Evolutionary conservation across 2,113 vertebrate genomes (phyloP), one percentile per base, ranked within the genome.

Genomic region (Taxidea taxus): DNA sequence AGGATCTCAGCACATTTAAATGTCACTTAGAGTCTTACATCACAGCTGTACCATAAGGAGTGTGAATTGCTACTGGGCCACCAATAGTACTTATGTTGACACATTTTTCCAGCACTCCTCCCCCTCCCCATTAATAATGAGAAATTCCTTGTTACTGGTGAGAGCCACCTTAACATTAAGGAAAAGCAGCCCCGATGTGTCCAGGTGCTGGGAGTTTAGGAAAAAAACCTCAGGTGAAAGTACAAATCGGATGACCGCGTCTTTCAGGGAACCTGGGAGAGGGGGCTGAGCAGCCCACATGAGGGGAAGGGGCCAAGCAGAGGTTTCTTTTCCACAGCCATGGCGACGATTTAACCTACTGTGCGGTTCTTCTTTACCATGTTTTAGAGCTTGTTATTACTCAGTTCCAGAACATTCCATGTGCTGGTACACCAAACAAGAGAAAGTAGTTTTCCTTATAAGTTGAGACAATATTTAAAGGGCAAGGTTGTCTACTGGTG

Each of bases 1-100:
- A 95, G 54, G 39, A 74, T 89, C 70, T 96, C 68, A 34, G 91
- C 85, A 74, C 31, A 23, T 37, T 95, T 87, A 85, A 81, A 44
- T 83, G 44, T 68, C 92, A 56, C 42, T 96, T 96, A 47, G 72
- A 62, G 51, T 47, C 82, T 96, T 84, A 47, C 74, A 90, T 80
- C 21, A 31, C 39, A 54, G 66, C 68, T 54, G 5, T 74, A 58
- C 42, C 81, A 49, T 31, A 70, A 90, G 34, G 64, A 39, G 74
- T 82, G 58, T 72, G 72, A 88, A 51, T 86, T 77, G 29, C 85
- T 94, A 4, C 58, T 91, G 70, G 80, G 37, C 66, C 85, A 90
- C 89, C 60, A 78, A 1, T 70, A 70, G 72, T 78, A 84, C 82
- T 58, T 72, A 11, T 85, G 47, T 13, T 44, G 34, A 77, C 60